Evolutionary conservation across 2,113 vertebrate genomes (phyloP), one percentile per base, ranked within the genome.

Genomic region (Erpornis zantholeuca): DNA sequence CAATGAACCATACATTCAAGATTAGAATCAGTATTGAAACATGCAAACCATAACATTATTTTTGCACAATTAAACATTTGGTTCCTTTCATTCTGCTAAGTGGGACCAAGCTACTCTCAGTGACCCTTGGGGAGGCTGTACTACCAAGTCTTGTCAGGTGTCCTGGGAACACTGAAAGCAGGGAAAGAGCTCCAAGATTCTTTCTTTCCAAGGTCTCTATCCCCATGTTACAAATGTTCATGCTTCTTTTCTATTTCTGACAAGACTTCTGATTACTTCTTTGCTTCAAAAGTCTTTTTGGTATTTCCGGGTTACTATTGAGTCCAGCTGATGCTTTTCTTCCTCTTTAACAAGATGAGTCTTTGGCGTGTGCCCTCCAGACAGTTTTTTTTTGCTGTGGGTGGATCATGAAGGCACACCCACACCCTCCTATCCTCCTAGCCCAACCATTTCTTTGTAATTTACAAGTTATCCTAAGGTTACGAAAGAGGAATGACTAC

Each of bases 141-240:
- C 36, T 63, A 20, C 9, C 8, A 56, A 47, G 25, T 5, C 10
- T 8, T 36, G 33, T 63, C 27, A 24, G n/a, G 17, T n/a, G 11
- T 50, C 36, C 16, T 76, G 31, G 21, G 15, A 7, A 40, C 10
- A 23, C 1, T 49, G 27, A 29, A 16, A 54, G 9, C 16, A 60
- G 11, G 4, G 7, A 42, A 61, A 61, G 12, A 36, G 3, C 3
- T 59, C 24, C 0, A 0, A 33, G 29, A n/a, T 16, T 6, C 7
- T 42, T 65, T 7, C 6, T 76, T 52, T 71, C 11, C 5, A 40
- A 40, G 12, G 4, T 54, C 7, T 77, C 24, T 25, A 27, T 42
- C 4, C 31, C 28, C 4, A 10, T 28, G 17, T 3, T 42, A 29
- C 23, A 86, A 83, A 65, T 9, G 4, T 15, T 79, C 13, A 22